These are phyloP conservation scores for Octopus bimaculoides DNA, from an alignment of 1,140 invertebrate species.

Conservation along the genomic window DNA sequence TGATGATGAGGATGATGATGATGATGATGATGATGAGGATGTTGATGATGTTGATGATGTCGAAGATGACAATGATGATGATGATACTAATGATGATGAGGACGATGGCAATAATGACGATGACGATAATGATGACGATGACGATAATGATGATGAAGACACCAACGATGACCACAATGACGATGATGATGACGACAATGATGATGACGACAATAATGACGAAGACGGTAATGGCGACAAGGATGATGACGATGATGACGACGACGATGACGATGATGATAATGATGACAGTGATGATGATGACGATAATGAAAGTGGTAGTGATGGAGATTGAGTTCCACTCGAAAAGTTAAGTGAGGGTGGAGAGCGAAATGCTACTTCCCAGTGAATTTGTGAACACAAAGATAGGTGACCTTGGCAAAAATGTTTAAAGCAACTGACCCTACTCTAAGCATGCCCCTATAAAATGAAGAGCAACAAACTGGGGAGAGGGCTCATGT, in stretches of 20 bases:
- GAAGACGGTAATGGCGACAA: conserved; percentile 9
- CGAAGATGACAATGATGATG: conserved; percentile 15
- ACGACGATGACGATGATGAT: conserved; percentile 19
- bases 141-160: not conserved
- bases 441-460: no score
- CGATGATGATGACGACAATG: conserved; percentile 12
- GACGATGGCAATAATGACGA: conserved; percentile 5
- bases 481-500: no score
- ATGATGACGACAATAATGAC: conserved; percentile 15
- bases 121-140: conserved; percentile 22
- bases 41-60: conserved; percentile 5
- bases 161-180: conserved; percentile 8
- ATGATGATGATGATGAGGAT: not conserved
- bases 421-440: no score
- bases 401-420: no score
- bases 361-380: no score
- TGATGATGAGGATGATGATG: not conserved
- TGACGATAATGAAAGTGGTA: not conserved
- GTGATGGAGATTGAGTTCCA: not conserved
- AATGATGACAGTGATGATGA: conserved; percentile 13
- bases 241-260: conserved; percentile 15
- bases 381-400: no score
- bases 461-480: no score
- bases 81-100: conserved; percentile 1
- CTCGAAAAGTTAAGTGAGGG: no score